Evolutionary conservation across 2,888 invertebrate species (phyloP).

Genomic region (Epistrophella euchroma): DNA sequence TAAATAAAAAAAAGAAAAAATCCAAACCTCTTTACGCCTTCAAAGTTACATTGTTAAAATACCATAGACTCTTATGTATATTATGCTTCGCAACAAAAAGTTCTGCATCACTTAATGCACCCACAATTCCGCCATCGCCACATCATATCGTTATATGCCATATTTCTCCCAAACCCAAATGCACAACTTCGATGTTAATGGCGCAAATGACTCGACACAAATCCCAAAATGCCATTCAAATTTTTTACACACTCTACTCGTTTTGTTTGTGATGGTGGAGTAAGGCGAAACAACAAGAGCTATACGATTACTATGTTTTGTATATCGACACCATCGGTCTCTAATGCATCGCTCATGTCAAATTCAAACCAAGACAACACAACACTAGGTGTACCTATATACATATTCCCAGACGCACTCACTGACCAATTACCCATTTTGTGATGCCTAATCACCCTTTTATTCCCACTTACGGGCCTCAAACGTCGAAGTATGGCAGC

Average conservation of each 20-base stretch:
- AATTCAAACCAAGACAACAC: constrained; percentile 33
- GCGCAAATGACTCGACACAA: constrained; percentile 75
- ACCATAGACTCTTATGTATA: constrained; percentile 28
- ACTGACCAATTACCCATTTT: constrained; percentile 76
- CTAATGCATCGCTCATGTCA: constrained; percentile 75
- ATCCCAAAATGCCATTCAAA: constrained; percentile 76
- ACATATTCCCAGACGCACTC: constrained; percentile 68
- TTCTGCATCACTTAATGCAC: constrained; percentile 71
- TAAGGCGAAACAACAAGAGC: not conserved
- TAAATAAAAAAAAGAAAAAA: constrained; percentile 18
- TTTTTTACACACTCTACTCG: constrained; percentile 30
- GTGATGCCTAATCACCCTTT: constrained; percentile 76
- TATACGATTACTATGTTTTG: constrained; percentile 24
- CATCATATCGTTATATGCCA: not conserved
- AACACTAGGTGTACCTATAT: not conserved
- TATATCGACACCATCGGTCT: constrained; percentile 56
- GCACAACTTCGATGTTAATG: constrained; percentile 67
- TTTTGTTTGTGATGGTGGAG: not conserved
- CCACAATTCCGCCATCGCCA: constrained; percentile 56
- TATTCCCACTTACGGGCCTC: constrained; percentile 68
- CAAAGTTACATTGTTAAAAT: constrained; percentile 63
- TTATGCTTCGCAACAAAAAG: not conserved
- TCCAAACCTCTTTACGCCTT: constrained; percentile 60
- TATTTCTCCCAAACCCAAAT: constrained; percentile 47
- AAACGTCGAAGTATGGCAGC: constrained; percentile 42